Evolutionary conservation across 2,797 vertebrate species (phyloP), one percentile per base, ranked within the genome.

Genomic region (Thamnophis elegans): DNA sequence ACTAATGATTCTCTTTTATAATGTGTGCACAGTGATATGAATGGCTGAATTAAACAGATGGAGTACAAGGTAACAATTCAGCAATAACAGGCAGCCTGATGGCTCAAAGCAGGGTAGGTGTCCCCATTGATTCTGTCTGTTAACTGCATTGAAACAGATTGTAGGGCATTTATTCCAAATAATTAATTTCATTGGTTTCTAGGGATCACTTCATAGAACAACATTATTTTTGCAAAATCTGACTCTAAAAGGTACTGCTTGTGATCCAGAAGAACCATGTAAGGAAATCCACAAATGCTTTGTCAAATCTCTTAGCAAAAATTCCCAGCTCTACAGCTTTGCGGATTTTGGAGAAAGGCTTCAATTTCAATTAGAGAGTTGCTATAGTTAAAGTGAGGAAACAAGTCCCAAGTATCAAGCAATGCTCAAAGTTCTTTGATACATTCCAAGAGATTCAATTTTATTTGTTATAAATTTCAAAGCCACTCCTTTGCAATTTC

Each of bases 161-260:
- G 87, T 51, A 54, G 47, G 10, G n/a, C n/a, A n/a, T 92, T 89
- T 18, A 89, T 85, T 92, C 87, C 55, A 54, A 26, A 89, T 89
- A 82, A 92, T 60, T 89, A 62, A 89, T 90, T 73, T 87, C 26
- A 90, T 87, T 90, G 18, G n/a, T 60, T 93, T 90, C 59, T 78
- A 36, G 22, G 62, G 62, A 59, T 28, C 53, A 87, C 56, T 60
- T 16, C 36, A 90, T 32, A 93, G 47, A 14, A 91, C 2, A 47
- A 82, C 36, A 59, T 56, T 60, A 88, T 90, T 90, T 90, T 82
- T 58, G 54, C 42, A 78, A 54, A 89, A 53, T 88, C 7, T 87
- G 42, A 73, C n/a, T 88, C 55, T 90, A 28, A 85, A 60, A 88
- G 16, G 22, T 25, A 25, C 42, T 88, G 59, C n/a, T 82, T 82